Evolutionary conservation across 2,113 vertebrate species (phyloP).

Genomic region (Rhynchomys soricoides): DNA sequence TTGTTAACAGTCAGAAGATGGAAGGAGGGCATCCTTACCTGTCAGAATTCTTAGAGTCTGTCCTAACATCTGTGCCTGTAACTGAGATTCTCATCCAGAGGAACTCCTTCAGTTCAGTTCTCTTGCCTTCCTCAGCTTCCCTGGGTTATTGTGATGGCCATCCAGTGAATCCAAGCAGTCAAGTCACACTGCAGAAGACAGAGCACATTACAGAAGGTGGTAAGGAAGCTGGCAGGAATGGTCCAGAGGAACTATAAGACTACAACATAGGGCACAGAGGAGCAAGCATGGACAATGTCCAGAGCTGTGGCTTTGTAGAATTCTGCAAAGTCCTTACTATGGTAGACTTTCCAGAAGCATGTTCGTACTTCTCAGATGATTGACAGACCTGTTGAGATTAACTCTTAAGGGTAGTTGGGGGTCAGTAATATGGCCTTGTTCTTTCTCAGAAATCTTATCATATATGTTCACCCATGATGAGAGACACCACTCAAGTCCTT

Average conservation of each 20-base stretch:
- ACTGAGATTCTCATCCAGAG: neutral
- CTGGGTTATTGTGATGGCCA: neutral
- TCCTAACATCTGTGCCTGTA: neutral
- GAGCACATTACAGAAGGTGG: neutral
- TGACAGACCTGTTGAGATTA: no score
- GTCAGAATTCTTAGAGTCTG: neutral
- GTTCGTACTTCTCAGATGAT: neutral
- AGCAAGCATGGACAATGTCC: neutral
- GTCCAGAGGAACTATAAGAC: neutral
- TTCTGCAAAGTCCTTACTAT: no score
- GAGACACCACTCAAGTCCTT: no score
- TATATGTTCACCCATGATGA: no score
- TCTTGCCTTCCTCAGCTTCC: neutral
- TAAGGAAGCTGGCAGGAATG: no score
- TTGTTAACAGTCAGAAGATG: neutral
- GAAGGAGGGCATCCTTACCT: fast-evolving
- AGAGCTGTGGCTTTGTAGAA: neutral
- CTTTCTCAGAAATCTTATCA: neutral
- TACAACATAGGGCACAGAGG: neutral
- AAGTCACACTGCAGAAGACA: neutral
- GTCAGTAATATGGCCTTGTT: neutral
- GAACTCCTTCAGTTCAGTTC: neutral
- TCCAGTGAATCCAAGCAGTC: neutral
- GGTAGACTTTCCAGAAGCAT: no score
- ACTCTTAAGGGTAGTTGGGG: no score